These are phyloP conservation scores for Ardeotis arabs DNA, from an alignment of 2,113 vertebrate species.

Conservation along the genomic window DNA sequence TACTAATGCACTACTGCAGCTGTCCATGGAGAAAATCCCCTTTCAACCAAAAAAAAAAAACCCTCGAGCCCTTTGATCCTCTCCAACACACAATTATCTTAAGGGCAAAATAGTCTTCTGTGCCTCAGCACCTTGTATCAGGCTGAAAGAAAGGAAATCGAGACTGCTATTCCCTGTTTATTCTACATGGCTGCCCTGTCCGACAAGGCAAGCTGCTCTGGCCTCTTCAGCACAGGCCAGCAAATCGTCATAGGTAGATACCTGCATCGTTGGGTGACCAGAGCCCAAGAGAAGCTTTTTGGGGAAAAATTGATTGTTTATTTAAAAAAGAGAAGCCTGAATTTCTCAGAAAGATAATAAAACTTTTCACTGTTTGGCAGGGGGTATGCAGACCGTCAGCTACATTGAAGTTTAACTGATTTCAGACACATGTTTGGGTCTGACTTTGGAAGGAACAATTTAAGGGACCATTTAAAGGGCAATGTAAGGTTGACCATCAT, in stretches of 20 bases:
- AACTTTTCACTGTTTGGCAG: background rate
- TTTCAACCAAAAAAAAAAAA: conserved; percentile 48
- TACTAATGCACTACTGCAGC: conserved; percentile 67
- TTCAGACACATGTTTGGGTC: background rate
- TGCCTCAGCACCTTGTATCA: background rate
- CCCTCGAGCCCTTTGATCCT: conserved; percentile 66
- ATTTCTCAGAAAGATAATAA: background rate
- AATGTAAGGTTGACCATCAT: background rate
- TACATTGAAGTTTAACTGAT: background rate
- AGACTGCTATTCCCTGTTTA: conserved; percentile 53
- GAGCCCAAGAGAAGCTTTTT: background rate
- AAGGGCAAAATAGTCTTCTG: conserved; percentile 57
- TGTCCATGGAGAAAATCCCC: conserved; percentile 68
- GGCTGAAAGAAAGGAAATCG: conserved; percentile 52
- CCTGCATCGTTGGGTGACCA: background rate
- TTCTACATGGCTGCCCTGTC: conserved; percentile 51
- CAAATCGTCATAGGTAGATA: background rate
- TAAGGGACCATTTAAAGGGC: background rate
- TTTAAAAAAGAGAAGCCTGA: background rate
- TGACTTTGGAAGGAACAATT: background rate
- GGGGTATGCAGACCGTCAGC: background rate
- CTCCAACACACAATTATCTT: conserved; percentile 68
- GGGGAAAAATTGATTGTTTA: background rate
- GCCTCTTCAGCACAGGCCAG: background rate
- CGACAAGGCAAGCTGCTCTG: background rate